Conservation (phyloP, 1,140 invertebrate species). For the Papilio aristodemus region DNA sequence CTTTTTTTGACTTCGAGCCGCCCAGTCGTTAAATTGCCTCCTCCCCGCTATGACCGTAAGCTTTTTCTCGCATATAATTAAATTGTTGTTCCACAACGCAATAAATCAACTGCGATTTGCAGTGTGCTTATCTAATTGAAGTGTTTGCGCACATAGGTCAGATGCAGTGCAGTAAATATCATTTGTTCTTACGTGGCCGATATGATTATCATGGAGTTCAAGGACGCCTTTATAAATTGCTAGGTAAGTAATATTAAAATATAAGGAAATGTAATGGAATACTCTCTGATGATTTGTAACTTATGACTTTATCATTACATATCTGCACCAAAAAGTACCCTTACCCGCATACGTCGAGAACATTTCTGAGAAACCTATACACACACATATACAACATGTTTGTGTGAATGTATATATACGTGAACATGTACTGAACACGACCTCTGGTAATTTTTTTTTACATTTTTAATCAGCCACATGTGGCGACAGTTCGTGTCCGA, state of each 20-base stretch:
- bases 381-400: too few species aligned
- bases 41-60: too few species aligned
- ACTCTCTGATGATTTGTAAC: not conserved
- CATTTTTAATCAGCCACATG: too few species aligned
- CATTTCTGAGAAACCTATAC: too few species aligned
- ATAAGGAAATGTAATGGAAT: not conserved
- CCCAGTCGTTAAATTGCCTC: too few species aligned
- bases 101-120: not conserved
- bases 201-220: not conserved
- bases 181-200: not conserved
- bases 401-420: too few species aligned
- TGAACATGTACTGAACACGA: too few species aligned
- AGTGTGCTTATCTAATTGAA: constrained; percentile 10
- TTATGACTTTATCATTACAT: not conserved
- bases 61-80: not conserved
- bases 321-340: too few species aligned
- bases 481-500: too few species aligned
- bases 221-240: not conserved
- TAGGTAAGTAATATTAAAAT: not conserved
- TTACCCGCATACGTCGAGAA: too few species aligned
- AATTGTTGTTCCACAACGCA: not conserved
- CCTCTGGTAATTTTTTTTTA: too few species aligned
- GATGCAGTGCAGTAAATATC: not conserved
- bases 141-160: not conserved
- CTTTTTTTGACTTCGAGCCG: too few species aligned